phyloP scores from a whole-genome alignment of 2,888 invertebrate species.

The Trachelus iudaicus region DNA sequence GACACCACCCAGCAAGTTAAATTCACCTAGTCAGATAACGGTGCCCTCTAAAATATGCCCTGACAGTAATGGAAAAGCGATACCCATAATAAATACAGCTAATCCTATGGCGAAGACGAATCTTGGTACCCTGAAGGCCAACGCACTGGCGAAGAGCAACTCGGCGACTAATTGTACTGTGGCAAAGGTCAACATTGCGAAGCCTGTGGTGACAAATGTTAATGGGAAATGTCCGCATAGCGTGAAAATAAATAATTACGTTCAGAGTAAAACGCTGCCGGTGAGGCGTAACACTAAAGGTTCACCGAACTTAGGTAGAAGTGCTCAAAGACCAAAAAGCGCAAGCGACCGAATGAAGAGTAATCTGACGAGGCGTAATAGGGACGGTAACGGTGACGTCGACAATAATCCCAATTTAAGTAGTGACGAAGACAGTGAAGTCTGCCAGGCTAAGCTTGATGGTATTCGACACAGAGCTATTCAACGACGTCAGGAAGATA shows the following conservation, averaged over 20 bases:
- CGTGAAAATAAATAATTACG: slow-evolving; percentile 61
- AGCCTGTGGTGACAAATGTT: slow-evolving; percentile 47
- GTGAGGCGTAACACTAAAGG: slow-evolving; percentile 46
- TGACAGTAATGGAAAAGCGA: slow-evolving; percentile 50
- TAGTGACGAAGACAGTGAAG: slow-evolving; percentile 74
- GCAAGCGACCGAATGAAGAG: slow-evolving; percentile 43
- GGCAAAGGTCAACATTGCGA: slow-evolving; percentile 51
- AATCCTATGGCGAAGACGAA: slow-evolving; percentile 54
- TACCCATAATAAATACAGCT: slow-evolving; percentile 52
- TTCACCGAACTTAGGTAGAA: slow-evolving; percentile 55
- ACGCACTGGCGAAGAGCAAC: slow-evolving; percentile 51
- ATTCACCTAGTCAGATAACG: slow-evolving; percentile 56
- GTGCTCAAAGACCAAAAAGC: slow-evolving; percentile 44
- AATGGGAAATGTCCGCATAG: slow-evolving; percentile 55
- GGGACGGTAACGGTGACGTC: slow-evolving; percentile 35
- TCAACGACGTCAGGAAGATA: slow-evolving; percentile 64
- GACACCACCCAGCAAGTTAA: slow-evolving; percentile 52
- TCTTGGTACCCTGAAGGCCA: slow-evolving; percentile 45
- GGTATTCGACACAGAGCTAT: slow-evolving; percentile 74
- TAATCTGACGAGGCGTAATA: slow-evolving; percentile 24
- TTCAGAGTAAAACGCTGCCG: slow-evolving; percentile 56
- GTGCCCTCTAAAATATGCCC: slow-evolving; percentile 45
- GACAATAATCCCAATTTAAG: slow-evolving; percentile 42
- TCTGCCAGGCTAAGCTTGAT: slow-evolving; percentile 75
- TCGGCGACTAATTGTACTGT: slow-evolving; percentile 52